Evolutionary conservation across 1,140 invertebrate genomes (phyloP).

Genomic region (Pristionchus pacificus): DNA sequence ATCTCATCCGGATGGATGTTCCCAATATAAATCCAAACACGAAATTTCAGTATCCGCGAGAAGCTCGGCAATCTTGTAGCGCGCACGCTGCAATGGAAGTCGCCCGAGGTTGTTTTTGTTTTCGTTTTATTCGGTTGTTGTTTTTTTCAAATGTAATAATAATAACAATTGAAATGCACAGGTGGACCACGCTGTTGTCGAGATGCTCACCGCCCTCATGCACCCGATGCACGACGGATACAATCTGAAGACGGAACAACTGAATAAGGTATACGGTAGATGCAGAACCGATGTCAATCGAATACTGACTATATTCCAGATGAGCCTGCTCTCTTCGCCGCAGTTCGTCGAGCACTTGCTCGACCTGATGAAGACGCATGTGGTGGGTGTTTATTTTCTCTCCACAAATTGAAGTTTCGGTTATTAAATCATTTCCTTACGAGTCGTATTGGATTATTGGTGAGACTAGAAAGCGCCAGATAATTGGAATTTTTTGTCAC

Average conservation of each 20-base stretch:
- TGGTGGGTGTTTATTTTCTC: slow-evolving; percentile 67
- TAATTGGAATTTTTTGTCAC: too few species aligned
- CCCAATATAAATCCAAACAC: neutral
- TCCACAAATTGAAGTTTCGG: too few species aligned
- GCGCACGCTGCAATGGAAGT: slow-evolving; percentile 79
- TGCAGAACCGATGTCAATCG: too few species aligned
- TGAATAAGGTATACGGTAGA: slow-evolving; percentile 72
- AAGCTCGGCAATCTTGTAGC: slow-evolving; percentile 85
- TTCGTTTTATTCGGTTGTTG: neutral
- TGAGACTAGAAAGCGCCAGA: too few species aligned
- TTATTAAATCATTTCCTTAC: too few species aligned
- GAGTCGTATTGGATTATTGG: too few species aligned
- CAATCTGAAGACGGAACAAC: slow-evolving; percentile 85
- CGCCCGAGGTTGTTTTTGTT: slow-evolving; percentile 82
- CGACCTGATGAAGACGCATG: slow-evolving; percentile 89
- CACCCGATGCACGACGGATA: slow-evolving; percentile 97
- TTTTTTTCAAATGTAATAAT: neutral
- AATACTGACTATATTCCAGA: slow-evolving; percentile 45
- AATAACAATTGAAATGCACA: neutral
- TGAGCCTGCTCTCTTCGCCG: slow-evolving; percentile 82
- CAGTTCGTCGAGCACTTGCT: slow-evolving; percentile 87
- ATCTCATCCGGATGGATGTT: slow-evolving; percentile 1
- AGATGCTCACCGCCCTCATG: slow-evolving; percentile 94
- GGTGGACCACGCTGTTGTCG: too few species aligned
- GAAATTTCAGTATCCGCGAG: slow-evolving; percentile 71